Evolutionary conservation across 92 coral and sea anemone species (phyloP), one percentile per base, ranked within the genome.

Genomic region (Plumapathes pennacea): DNA sequence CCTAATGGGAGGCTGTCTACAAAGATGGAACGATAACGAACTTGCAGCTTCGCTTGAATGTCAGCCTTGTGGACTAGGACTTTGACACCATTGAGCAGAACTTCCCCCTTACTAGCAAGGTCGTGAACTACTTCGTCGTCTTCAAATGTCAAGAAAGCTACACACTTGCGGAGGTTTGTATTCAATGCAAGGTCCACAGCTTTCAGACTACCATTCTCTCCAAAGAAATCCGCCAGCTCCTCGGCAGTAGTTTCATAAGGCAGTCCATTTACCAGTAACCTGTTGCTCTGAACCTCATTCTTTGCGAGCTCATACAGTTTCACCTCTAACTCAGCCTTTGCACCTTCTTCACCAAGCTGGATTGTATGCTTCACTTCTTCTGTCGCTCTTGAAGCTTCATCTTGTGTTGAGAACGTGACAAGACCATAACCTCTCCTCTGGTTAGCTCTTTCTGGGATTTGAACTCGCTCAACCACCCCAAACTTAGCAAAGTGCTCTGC

Each of bases 111-210:
- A 7, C 17, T 27, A 8, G 57, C 50, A 1, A 68, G 67, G 11
- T 57, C 58, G 38, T 57, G 22, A 34, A 75, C 50, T 19, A 58
- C 73, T 14, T 67, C 57, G 11, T 62, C 14, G 12, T 65, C 62
- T 24, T 55, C 50, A 50, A 64, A 80, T 7, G 72, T 36, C 23
- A 80, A 67, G 27, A 80, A 59, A 22, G 75, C 77, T 27, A 56
- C 77, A 57, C 77, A 69, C 10, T 32, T 57, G 43, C 38, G 45
- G 14, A 18, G 33, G 25, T 69, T 43, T 6, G 67, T 43, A 47
- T 69, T 69, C 15, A 80, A 68, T 23, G 64, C 65, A 36, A 80
- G 37, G 49, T 80, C 80, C 64, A 80, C 57, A 0, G 62, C 80
- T 28, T 61, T 65, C 17, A 80, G 57, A 0, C 24, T 46, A 12